Base-by-base conservation (phyloP, 2,888 invertebrate species). In the Ectemnius continuus region DNA sequence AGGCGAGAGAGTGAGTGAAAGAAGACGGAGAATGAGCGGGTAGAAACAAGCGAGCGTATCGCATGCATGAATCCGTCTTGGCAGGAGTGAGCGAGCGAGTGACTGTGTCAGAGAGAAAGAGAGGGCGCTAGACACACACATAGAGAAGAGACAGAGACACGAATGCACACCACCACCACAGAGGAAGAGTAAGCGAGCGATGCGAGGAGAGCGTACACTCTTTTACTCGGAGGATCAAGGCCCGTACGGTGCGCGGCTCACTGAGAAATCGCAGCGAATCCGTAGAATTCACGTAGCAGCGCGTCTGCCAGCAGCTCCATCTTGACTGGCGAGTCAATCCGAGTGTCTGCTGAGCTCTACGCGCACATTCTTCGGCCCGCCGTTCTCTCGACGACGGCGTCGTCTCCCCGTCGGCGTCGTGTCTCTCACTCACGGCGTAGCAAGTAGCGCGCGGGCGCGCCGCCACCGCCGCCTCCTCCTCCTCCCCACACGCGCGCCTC, bases 251-350 rank as follows among this genome's bases (percentile, higher is more conserved):
- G 14, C 16, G 46, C 16, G 46, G 11, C 23, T 28, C 70, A 70
- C 70, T 58, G 23, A 65, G 76, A 70, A 65, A 67, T 72, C 80
- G 67, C 73, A 68, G 56, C 63, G 71, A 76, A 79, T 73, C 71
- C 78, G 72, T 70, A 72, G 73, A 79, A 77, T 73, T 74, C 75
- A 73, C 70, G 75, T 79, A 78, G 68, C 75, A 78, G 68, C 75
- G 75, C 75, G 82, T 78, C 77, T 78, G 77, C 79, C 73, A 81
- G 36, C 36, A 36, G 81, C 81, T 83, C 81, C 81, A 83, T 82
- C 83, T 83, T 81, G 82, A 75, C 73, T 81, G 64, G 80, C 59
- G 73, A 82, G 81, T 80, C 70, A 78, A 82, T 69, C 73, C 73
- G 52, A 52, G 52, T 36, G 36, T 36, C 36, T 36, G 36, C 36